Conservation (phyloP, 2,113 vertebrate genomes). For the Pungitius pungitius region DNA sequence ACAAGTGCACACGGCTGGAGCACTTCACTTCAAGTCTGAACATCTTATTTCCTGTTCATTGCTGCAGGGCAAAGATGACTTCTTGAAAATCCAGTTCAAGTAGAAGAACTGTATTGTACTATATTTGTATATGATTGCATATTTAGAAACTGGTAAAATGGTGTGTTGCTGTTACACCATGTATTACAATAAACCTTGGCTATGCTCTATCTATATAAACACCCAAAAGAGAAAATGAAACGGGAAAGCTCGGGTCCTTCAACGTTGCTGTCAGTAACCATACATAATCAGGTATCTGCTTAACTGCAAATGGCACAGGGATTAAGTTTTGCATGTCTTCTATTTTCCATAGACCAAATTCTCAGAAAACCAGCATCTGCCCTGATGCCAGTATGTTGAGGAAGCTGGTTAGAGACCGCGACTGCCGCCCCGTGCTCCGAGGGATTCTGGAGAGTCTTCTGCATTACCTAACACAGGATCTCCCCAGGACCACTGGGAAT, state of each 20-base stretch:
- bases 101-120: neutral
- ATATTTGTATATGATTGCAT: neutral
- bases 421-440: slow-evolving; percentile 72
- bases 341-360: slow-evolving; percentile 81
- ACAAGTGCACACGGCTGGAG: slow-evolving; percentile 30
- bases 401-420: slow-evolving; percentile 81
- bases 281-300: slow-evolving; percentile 7
- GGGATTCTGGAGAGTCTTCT: slow-evolving; percentile 87
- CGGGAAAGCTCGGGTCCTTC: neutral
- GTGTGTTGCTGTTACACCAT: neutral
- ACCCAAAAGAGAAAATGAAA: neutral
- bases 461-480: slow-evolving; percentile 76
- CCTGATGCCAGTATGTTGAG: slow-evolving; percentile 78
- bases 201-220: neutral
- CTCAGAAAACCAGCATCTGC: slow-evolving; percentile 50
- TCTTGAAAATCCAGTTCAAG: neutral
- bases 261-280: slow-evolving; percentile 3
- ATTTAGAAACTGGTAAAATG: neutral
- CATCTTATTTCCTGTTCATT: neutral
- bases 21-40: slow-evolving; percentile 28
- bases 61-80: neutral
- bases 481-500: slow-evolving; percentile 29
- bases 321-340: slow-evolving; percentile 70
- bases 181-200: neutral
- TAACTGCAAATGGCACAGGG: slow-evolving; percentile 2